These are phyloP conservation scores for Lasioglossum pauxillum DNA, from an alignment of 2,888 invertebrate species.

Conservation along the genomic window DNA sequence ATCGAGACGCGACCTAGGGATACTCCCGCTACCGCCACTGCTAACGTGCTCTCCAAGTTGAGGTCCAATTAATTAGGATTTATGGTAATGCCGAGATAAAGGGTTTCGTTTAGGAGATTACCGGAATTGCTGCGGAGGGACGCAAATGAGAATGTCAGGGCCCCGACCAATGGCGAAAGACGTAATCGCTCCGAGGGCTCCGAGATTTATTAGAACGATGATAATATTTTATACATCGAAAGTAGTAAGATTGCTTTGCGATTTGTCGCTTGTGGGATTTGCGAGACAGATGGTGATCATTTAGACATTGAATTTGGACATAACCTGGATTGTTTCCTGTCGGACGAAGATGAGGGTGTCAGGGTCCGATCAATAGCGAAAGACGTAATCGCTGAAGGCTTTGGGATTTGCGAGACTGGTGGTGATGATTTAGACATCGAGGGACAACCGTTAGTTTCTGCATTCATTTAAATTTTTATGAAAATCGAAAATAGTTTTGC, in stretches of 20 bases:
- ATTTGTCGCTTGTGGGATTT: neutral
- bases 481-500: too few relatives aligned
- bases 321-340: constrained; percentile 16
- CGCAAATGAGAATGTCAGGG: constrained; percentile 32
- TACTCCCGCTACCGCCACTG: neutral
- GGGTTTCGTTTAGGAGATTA: constrained; percentile 45
- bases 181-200: constrained; percentile 14
- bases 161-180: neutral
- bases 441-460: neutral
- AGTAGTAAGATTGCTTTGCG: neutral
- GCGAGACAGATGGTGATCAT: neutral
- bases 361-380: constrained; percentile 3
- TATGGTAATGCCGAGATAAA: constrained; percentile 45
- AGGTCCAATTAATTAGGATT: constrained; percentile 51
- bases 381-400: constrained; percentile 3
- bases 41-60: constrained; percentile 3
- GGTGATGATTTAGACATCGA: neutral
- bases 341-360: constrained; percentile 24
- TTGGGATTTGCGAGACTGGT: constrained; percentile 15
- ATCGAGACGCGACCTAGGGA: neutral
- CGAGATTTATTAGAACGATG: constrained; percentile 28
- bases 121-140: constrained; percentile 27
- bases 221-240: neutral
- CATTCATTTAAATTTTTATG: neutral
- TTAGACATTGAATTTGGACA: constrained; percentile 13